A percentile compares a stretch with the other conserved stretches of the same genome.
Evolutionary conservation across 2,797 vertebrate genomes (phyloP).

Genomic region (Okamejei kenojei): DNA sequence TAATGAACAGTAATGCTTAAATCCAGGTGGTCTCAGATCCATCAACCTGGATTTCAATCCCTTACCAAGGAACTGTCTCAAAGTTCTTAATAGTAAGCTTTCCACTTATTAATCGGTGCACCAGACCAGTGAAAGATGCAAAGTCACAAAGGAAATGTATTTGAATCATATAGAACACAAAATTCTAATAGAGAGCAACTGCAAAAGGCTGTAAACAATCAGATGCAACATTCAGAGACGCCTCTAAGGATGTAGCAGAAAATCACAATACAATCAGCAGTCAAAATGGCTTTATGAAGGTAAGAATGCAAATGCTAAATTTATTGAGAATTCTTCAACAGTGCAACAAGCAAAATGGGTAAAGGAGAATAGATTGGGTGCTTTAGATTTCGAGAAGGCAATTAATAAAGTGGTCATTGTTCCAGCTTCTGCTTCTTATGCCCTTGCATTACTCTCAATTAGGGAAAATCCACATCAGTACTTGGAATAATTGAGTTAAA

Average conservation of each 20-base stretch:
- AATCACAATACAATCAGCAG: too few relatives aligned
- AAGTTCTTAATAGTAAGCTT: neutral
- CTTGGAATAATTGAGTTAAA: neutral
- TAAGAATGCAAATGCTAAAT: too few relatives aligned
- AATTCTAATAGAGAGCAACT: neutral
- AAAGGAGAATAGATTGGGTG: too few relatives aligned
- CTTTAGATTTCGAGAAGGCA: too few relatives aligned
- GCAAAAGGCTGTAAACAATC: neutral
- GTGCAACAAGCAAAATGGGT: too few relatives aligned
- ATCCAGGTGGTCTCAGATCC: neutral
- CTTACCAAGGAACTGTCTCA: neutral
- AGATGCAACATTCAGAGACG: neutral
- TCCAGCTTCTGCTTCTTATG: too few relatives aligned
- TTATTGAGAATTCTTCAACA: too few relatives aligned
- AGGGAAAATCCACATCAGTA: neutral
- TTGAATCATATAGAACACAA: neutral
- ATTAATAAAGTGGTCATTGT: too few relatives aligned
- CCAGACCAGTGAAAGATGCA: neutral
- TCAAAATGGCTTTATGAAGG: too few relatives aligned
- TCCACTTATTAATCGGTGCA: neutral
- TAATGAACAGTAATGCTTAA: neutral
- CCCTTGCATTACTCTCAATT: neutral
- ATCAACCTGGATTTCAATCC: neutral
- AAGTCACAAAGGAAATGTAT: neutral
- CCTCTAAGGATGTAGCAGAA: neutral